Percentiles rank a stretch among this genome's conserved stretches.
Evolutionary conservation across 1,140 invertebrate genomes (phyloP).

Genomic region (Orchestia grillus): DNA sequence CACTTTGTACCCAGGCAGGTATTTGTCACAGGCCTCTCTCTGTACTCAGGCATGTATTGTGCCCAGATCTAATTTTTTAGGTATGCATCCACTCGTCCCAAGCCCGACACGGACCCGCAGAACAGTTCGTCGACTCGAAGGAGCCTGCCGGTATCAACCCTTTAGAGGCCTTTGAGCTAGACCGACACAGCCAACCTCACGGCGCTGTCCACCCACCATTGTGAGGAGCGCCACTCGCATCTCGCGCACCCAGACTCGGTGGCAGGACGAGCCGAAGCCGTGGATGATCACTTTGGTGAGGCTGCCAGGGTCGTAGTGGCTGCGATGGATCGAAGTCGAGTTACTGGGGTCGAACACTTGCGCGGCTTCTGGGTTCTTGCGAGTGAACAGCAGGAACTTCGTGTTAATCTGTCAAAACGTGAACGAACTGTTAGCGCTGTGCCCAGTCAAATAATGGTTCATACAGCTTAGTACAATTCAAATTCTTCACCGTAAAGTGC

Average conservation of each 20-base stretch:
- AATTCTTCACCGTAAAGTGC: no score
- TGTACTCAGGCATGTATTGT: no score
- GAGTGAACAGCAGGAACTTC: slow-evolving; percentile 74
- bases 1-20: no score
- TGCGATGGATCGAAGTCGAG: slow-evolving; percentile 75
- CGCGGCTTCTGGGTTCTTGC: slow-evolving; percentile 69
- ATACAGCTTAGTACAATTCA: no score
- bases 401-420: slow-evolving; percentile 78
- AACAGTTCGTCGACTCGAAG: no score
- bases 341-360: slow-evolving; percentile 70
- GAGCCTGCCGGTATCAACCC: no score
- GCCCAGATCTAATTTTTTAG: no score
- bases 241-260: slow-evolving; percentile 91
- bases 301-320: slow-evolving; percentile 79
- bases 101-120: no score
- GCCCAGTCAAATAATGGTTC: not conserved
- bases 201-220: slow-evolving; percentile 58
- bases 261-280: slow-evolving; percentile 92
- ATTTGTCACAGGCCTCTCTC: no score
- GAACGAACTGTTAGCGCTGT: not conserved
- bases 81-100: no score
- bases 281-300: slow-evolving; percentile 93
- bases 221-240: slow-evolving; percentile 88
- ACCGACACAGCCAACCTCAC: not conserved
- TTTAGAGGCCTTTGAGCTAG: no score